A percentile compares a stretch with the other conserved stretches of the same genome.
These are phyloP conservation scores for Zapus hudsonius DNA, from an alignment of 2,113 vertebrate genomes.

Conservation along the genomic window DNA sequence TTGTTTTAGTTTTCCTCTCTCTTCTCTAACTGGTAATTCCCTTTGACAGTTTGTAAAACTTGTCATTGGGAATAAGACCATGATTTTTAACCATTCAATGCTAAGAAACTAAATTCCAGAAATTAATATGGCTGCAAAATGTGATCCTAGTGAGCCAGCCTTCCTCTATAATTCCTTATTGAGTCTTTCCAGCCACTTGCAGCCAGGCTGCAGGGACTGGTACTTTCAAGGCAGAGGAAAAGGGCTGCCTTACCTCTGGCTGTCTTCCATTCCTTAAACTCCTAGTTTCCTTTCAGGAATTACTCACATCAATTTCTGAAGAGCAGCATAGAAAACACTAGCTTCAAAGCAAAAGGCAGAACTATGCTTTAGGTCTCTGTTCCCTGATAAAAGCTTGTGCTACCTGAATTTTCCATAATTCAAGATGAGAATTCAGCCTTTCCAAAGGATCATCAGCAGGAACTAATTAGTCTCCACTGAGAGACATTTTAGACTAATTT, in stretches of 20 bases:
- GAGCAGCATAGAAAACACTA: not conserved
- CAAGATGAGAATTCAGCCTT: not conserved
- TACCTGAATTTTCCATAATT: constrained; percentile 34
- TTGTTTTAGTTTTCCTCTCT: constrained; percentile 4
- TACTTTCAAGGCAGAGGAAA: no score
- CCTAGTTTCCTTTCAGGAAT: not conserved
- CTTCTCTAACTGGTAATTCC: not conserved
- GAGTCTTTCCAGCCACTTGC: not conserved
- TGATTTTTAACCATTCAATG: not conserved
- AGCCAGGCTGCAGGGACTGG: not conserved
- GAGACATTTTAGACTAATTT: not conserved
- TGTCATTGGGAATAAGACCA: not conserved
- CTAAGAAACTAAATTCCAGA: constrained; percentile 32
- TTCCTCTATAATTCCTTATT: constrained; percentile 1
- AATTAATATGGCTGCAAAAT: constrained; percentile 22
- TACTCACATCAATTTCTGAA: not conserved
- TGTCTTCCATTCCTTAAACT: constrained; percentile 24
- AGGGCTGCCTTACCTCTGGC: not conserved
- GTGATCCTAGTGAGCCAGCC: not conserved
- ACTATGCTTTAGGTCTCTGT: not conserved
- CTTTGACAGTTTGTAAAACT: constrained; percentile 23
- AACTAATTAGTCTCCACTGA: not conserved
- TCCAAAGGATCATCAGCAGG: not conserved
- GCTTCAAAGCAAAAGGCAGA: not conserved
- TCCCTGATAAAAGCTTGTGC: not conserved